Conservation (phyloP, 2,888 invertebrate species). For the Lobophora halterata region DNA sequence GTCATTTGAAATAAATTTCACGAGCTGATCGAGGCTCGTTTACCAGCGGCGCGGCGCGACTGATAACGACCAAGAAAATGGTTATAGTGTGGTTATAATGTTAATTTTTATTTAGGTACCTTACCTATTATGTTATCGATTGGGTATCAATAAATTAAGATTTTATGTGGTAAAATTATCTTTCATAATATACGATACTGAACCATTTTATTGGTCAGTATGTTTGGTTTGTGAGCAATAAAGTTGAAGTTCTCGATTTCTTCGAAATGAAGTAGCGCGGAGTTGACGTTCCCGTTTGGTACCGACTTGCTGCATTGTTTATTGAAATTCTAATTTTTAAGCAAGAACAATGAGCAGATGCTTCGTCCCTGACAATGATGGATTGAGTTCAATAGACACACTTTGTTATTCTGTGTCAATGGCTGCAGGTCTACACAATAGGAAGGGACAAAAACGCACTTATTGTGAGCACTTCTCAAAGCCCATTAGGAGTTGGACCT, state of each 20-base stretch:
- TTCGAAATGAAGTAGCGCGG: slow-evolving; percentile 30
- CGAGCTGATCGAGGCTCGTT: slow-evolving; percentile 25
- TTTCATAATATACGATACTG: too few relatives aligned
- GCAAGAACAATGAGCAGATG: slow-evolving; percentile 71
- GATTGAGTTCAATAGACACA: slow-evolving; percentile 48
- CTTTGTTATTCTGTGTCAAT: slow-evolving; percentile 20
- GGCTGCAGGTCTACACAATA: slow-evolving; percentile 55
- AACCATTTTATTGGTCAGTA: too few relatives aligned
- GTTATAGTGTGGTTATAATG: too few relatives aligned
- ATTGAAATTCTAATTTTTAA: slow-evolving; percentile 73
- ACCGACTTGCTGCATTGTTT: slow-evolving; percentile 48
- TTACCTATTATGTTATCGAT: slow-evolving; percentile 41
- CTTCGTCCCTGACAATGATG: slow-evolving; percentile 64
- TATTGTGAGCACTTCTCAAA: slow-evolving; percentile 56
- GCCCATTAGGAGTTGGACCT: slow-evolving; percentile 56
- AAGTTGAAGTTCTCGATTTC: slow-evolving; percentile 13
- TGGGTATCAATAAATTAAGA: slow-evolving; percentile 46
- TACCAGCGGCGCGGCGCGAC: slow-evolving; percentile 17
- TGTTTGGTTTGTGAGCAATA: too few relatives aligned
- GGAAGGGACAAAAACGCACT: slow-evolving; percentile 52
- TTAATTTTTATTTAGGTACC: slow-evolving; percentile 63
- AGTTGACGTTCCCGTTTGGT: slow-evolving; percentile 43
- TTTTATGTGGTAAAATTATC: slow-evolving; percentile 28
- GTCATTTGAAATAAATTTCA: slow-evolving; percentile 67
- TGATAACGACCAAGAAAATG: slow-evolving; percentile 49